A percentile compares a stretch with the other conserved stretches of the same genome.
phyloP scores from a whole-genome alignment of 23 tunicate genomes.

The Oikopleura vanhoeffeni region DNA sequence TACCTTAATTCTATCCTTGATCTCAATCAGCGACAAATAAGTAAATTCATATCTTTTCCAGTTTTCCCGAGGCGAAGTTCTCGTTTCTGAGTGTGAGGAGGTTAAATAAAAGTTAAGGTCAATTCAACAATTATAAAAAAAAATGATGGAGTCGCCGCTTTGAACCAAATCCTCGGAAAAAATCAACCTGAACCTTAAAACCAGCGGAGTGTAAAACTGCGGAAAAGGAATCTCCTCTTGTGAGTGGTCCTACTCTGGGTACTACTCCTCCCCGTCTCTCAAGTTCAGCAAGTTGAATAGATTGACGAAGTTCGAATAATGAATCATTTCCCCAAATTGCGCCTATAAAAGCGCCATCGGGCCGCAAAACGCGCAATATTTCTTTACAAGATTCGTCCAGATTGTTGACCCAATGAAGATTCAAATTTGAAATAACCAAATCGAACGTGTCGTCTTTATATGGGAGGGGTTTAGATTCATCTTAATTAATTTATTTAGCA shows the following conservation, averaged over 20 bases:
- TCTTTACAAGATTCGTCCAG: slow-evolving; percentile 16
- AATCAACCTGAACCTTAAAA: too few relatives aligned
- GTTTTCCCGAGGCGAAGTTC: too few relatives aligned
- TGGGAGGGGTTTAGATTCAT: slow-evolving; percentile 17
- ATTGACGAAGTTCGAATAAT: slow-evolving; percentile 52
- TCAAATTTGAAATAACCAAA: slow-evolving; percentile 20
- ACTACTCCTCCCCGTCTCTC: slow-evolving; percentile 52
- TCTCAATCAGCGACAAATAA: too few relatives aligned
- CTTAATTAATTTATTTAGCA: too few relatives aligned
- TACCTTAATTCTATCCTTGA: too few relatives aligned
- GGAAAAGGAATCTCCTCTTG: neutral
- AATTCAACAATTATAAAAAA: too few relatives aligned
- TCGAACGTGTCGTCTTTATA: slow-evolving; percentile 38
- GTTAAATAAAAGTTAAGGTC: too few relatives aligned
- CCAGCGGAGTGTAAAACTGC: neutral
- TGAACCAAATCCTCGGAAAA: too few relatives aligned
- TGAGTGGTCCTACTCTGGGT: neutral
- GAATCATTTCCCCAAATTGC: slow-evolving; percentile 63
- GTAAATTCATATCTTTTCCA: too few relatives aligned
- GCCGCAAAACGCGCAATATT: slow-evolving; percentile 35
- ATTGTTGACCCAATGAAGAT: slow-evolving; percentile 80
- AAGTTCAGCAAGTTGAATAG: slow-evolving; percentile 69
- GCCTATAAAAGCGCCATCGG: slow-evolving; percentile 75
- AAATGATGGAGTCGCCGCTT: too few relatives aligned
- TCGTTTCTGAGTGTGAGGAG: too few relatives aligned